Percentiles rank a stretch among this genome's conserved stretches.
phyloP scores from a whole-genome alignment of 2,797 vertebrate species.

The Fratercula arctica region DNA sequence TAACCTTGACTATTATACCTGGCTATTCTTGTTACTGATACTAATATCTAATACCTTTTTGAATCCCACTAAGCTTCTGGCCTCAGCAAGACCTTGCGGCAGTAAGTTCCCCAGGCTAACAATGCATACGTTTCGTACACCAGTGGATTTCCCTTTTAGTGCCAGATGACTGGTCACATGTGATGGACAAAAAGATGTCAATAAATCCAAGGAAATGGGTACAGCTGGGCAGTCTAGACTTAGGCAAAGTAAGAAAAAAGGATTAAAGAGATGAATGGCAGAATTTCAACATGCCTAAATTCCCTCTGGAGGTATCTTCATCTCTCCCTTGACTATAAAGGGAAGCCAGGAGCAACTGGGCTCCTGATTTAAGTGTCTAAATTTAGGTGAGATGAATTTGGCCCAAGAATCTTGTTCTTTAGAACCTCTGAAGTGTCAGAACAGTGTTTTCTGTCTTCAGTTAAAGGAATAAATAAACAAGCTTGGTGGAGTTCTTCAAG shows the following conservation, averaged over 20 bases:
- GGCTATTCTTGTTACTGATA: conserved; percentile 30
- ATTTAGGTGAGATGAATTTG: background rate
- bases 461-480: background rate
- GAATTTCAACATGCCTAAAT: background rate
- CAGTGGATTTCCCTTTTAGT: background rate
- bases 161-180: background rate
- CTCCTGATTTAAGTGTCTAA: background rate
- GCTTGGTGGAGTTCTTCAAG: background rate
- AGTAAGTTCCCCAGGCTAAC: background rate
- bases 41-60: conserved; percentile 38
- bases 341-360: background rate
- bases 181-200: background rate
- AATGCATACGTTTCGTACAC: background rate
- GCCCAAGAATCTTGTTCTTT: background rate
- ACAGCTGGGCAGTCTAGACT: background rate
- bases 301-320: background rate
- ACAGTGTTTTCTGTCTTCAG: background rate
- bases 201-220: background rate
- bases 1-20: conserved; percentile 61
- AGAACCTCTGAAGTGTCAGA: background rate
- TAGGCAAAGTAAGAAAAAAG: background rate
- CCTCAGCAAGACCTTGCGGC: conserved; percentile 16
- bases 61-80: conserved; percentile 49
- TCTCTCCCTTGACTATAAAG: background rate
- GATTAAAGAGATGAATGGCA: background rate